phyloP scores from a whole-genome alignment of 1,140 invertebrate species.

The Venturia canescens region DNA sequence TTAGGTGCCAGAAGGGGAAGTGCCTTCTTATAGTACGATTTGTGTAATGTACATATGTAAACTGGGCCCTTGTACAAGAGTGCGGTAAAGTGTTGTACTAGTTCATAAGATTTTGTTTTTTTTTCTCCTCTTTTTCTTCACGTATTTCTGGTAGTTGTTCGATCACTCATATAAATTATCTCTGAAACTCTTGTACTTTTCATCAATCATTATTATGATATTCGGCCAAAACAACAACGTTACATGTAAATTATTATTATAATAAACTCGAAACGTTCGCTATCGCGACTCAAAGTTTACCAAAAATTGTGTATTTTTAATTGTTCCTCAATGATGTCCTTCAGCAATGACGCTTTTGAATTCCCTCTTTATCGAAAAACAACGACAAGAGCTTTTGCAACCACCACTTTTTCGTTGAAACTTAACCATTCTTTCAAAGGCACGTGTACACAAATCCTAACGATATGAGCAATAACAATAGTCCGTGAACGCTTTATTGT shows the following conservation, averaged over 20 bases:
- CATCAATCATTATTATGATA: background rate
- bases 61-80: slow-evolving; percentile 19
- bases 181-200: slow-evolving; percentile 8
- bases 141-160: background rate
- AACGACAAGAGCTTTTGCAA: too few relatives aligned
- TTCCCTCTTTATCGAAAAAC: too few relatives aligned
- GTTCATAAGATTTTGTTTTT: slow-evolving; percentile 31
- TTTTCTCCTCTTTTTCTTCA: background rate
- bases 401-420: too few relatives aligned
- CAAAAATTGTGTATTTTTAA: background rate
- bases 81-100: slow-evolving; percentile 35
- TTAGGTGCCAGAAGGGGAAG: slow-evolving; percentile 41
- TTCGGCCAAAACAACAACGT: background rate
- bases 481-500: background rate
- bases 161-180: slow-evolving; percentile 3
- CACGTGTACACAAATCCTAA: background rate
- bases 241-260: slow-evolving; percentile 23
- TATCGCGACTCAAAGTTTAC: background rate
- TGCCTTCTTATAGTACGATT: slow-evolving; percentile 41
- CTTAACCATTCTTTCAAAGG: too few relatives aligned
- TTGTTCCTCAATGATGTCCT: background rate
- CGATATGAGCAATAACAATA: background rate
- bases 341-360: too few relatives aligned
- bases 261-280: background rate
- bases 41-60: slow-evolving; percentile 42